These are phyloP conservation scores for Ahaetulla prasina DNA, from an alignment of 2,113 vertebrate species.

Conservation along the genomic window DNA sequence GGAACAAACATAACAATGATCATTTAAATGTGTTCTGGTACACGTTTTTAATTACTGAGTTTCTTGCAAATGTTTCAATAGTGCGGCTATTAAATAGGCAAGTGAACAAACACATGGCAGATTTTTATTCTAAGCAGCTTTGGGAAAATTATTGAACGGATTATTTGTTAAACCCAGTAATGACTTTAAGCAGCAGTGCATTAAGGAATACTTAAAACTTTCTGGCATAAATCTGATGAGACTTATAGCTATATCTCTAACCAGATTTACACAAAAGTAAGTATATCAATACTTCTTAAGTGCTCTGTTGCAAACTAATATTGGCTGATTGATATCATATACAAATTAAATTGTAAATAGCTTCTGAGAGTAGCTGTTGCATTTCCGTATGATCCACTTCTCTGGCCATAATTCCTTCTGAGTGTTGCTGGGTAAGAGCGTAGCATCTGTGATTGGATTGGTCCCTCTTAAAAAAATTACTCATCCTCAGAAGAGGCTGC, in stretches of 20 bases:
- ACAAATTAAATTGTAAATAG: neutral
- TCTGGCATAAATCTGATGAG: neutral
- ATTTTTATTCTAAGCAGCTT: neutral
- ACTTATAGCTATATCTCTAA: neutral
- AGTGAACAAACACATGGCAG: neutral
- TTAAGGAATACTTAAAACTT: neutral
- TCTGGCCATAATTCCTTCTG: neutral
- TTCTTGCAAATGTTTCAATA: neutral
- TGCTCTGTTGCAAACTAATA: neutral
- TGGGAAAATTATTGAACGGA: neutral
- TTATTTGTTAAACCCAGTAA: neutral
- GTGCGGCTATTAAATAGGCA: neutral
- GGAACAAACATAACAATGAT: neutral
- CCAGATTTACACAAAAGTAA: neutral
- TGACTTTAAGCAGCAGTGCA: neutral
- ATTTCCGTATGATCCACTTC: neutral
- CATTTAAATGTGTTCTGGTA: neutral
- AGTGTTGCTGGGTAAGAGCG: neutral
- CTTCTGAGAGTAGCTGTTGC: neutral
- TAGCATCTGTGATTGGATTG: neutral
- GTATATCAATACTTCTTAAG: neutral
- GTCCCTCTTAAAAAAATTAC: neutral
- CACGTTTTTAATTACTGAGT: neutral
- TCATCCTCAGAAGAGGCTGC: neutral
- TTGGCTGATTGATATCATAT: neutral